Percentiles rank a stretch among this genome's conserved stretches.
phyloP scores from a whole-genome alignment of 2,797 vertebrate species.

The Sebastes vulpes region DNA sequence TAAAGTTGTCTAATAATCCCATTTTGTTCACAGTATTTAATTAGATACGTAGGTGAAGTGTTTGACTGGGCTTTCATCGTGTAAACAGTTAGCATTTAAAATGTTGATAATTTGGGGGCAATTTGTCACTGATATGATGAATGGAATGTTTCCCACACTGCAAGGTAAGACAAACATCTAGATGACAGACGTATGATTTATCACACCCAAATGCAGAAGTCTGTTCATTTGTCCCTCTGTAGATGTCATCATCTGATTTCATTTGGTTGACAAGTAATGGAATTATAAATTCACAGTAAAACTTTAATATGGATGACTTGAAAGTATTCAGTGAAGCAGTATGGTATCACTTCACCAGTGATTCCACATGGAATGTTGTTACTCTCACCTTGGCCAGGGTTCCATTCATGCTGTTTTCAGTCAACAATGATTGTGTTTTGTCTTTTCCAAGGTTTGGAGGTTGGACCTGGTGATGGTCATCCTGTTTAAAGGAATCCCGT shows the following conservation, averaged over 20 bases:
- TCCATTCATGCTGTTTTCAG: background rate
- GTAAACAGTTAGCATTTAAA: background rate
- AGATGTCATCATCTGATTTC: background rate
- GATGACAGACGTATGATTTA: background rate
- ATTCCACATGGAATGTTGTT: background rate
- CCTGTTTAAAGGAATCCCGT: slow-evolving; percentile 97
- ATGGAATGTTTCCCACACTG: background rate
- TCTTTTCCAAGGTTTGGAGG: slow-evolving; percentile 89
- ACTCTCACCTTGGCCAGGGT: background rate
- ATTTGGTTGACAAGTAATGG: background rate
- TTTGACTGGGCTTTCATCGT: background rate
- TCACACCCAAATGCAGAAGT: background rate
- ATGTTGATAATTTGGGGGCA: background rate
- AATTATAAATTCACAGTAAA: background rate
- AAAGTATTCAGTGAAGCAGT: background rate
- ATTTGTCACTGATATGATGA: background rate
- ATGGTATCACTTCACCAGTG: background rate
- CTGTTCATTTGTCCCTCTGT: background rate
- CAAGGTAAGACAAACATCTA: background rate
- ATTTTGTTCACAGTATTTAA: background rate
- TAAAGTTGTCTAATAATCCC: background rate
- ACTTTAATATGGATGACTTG: background rate
- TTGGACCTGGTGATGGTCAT: slow-evolving; percentile 99
- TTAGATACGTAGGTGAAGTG: background rate
- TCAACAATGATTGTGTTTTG: background rate